Evolutionary conservation across 2,113 vertebrate genomes (phyloP), one percentile per base, ranked within the genome.

Genomic region (Pyrgilauda ruficollis): DNA sequence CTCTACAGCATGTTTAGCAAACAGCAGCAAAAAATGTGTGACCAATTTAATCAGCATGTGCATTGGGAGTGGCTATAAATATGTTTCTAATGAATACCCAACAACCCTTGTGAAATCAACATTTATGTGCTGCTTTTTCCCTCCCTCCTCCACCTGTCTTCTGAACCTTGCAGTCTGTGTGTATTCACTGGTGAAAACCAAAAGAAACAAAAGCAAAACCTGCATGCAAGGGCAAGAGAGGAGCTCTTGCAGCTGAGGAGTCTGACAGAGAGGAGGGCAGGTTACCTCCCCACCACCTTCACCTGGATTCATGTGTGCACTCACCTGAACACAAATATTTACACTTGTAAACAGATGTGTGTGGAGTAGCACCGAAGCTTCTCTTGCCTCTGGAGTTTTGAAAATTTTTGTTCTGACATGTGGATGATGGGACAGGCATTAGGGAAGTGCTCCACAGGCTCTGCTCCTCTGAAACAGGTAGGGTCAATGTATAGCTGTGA

Each of bases 21-120:
- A 96, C 94, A 97, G 87, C 84, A 96, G 94, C 95, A 94, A 97
- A 96, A 97, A 97, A 90, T 82, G 78, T 95, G 92, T 96, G 94
- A 96, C 94, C 92, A 96, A 92, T 97, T 96, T 97, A 97, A 97
- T 97, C 94, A 96, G 73, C 1, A 1, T 94, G 90, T 93, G 94
- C 93, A 80, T 55, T 95, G 96, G 96, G 95, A 95, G 93, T 92
- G 93, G 91, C 69, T 97, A 94, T 96, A 96, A 96, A 96, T 97
- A 91, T 90, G 83, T 94, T 97, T 87, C 92, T 96, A 96, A 97
- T 96, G 96, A 97, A 97, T 96, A 96, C 52, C 64, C 84, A 94
- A 87, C 95, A 85, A 96, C 89, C 89, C 87, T 94, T 88, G 84
- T 96, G 94, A 97, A 95, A 97, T 97, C 89, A 95, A 94, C 90